Evolutionary conservation across 2,113 vertebrate species (phyloP).

Genomic region (Syngnathus floridae): DNA sequence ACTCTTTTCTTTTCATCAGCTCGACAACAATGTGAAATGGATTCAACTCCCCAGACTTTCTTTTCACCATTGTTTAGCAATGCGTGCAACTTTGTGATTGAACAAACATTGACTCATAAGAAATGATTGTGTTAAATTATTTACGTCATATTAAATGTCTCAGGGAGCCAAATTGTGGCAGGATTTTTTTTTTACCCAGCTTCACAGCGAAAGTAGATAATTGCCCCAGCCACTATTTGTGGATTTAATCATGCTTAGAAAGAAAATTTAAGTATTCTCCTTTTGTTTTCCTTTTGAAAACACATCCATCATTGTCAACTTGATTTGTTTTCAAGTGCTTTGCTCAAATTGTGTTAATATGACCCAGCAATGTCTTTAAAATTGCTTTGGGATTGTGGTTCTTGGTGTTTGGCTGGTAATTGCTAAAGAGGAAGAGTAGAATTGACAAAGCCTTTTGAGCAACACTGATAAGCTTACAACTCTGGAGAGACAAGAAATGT

Average conservation of each 20-base stretch:
- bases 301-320: background rate
- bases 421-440: background rate
- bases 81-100: background rate
- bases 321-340: too few species aligned
- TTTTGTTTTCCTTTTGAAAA: slow-evolving; percentile 15
- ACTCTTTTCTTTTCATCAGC: slow-evolving; percentile 23
- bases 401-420: slow-evolving; percentile 1
- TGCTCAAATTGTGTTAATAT: slow-evolving; percentile 11
- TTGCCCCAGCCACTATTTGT: too few species aligned
- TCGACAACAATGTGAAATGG: slow-evolving; percentile 27
- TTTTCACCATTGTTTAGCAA: background rate
- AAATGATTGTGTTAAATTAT: background rate
- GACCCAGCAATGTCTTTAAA: slow-evolving; percentile 20
- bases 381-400: slow-evolving; percentile 3
- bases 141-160: too few species aligned
- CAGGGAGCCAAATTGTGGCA: too few species aligned
- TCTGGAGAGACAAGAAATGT: background rate
- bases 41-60: slow-evolving; percentile 26
- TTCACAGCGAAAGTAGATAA: too few species aligned
- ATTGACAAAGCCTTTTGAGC: background rate
- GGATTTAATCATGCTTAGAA: too few species aligned
- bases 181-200: background rate
- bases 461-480: background rate
- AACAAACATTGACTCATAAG: background rate
- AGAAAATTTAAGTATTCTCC: too few species aligned